Conservation (phyloP, 2,113 vertebrate species). For the Triplophysa siluroides region DNA sequence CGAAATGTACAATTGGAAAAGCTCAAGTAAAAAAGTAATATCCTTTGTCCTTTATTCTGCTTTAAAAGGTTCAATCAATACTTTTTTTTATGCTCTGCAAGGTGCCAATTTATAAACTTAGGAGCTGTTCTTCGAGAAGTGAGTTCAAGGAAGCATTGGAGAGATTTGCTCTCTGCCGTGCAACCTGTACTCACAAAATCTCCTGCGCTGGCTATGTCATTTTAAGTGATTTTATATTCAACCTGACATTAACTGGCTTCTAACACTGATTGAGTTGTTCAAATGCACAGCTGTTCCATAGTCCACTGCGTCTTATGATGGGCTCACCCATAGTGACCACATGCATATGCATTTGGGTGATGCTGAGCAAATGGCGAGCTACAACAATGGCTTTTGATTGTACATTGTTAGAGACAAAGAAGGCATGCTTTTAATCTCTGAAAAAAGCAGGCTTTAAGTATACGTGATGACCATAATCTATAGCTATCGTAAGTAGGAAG, state of each 20-base stretch:
- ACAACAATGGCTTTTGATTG: slow-evolving; percentile 49
- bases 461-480: neutral
- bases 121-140: neutral
- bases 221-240: neutral
- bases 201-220: neutral
- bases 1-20: neutral
- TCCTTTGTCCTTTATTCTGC: slow-evolving; percentile 2
- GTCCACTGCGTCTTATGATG: neutral
- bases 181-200: neutral
- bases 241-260: neutral
- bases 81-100: neutral
- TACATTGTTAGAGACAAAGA: neutral
- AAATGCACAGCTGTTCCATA: neutral
- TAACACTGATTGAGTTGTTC: slow-evolving; percentile 6
- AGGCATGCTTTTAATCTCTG: slow-evolving; percentile 9
- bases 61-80: slow-evolving; percentile 2
- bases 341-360: neutral
- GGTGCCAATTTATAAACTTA: neutral
- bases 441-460: neutral
- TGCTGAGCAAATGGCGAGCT: neutral
- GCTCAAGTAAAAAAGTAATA: neutral
- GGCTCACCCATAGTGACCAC: neutral
- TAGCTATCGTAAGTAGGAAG: neutral
- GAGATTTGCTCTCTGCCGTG: neutral
- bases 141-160: neutral